Evolutionary conservation across 2,797 vertebrate genomes (phyloP), one percentile per base, ranked within the genome.

Genomic region (Pseudomugil gertrudae): DNA sequence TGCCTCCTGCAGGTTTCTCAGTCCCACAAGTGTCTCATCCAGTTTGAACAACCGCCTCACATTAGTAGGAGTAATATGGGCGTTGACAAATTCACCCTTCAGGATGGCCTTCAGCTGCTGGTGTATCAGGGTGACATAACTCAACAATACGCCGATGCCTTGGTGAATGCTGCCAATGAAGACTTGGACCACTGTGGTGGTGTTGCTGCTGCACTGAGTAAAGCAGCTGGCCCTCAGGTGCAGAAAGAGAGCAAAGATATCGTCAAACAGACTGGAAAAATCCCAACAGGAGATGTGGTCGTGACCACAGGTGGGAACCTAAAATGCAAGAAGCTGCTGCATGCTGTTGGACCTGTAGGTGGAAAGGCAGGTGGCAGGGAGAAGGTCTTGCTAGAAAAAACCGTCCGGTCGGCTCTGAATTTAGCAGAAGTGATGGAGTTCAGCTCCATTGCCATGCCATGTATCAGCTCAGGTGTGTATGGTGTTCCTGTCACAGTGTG

Each of bases 131-230:
- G 88, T 9, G 88, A 93, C 81, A 90, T 93, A 43, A 90, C 90
- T n/a, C 74, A 84, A 78, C 86, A 74, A 47, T 50, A 62, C 0
- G 85, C 81, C 1, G 92, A 93, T 30, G 88, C 69, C 1, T 43
- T 92, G 53, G 90, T 93, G 26, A 92, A 92, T 0, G 90, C 92
- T 5, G 89, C 90, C 65, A 91, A 93, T 30, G 87, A 83, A 60
- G 11, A 77, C 26, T 57, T 93, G 64, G 27, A 78, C 0, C 90
- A 92, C 0, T 0, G 5, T 15, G 80, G 84, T 1, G 92, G 92
- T 9, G 86, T 92, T 21, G 92, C 92, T 30, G 80, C 70, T 1
- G 90, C 84, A 0, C 66, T 92, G 36, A 87, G 86, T 26, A 72
- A 66, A 66, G 92, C 84, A 13, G 92, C 84, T 1, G 90, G 92